A percentile compares a stretch with the other conserved stretches of the same genome.
Evolutionary conservation across 2,888 invertebrate genomes (phyloP).

Genomic region (Apamea anceps): DNA sequence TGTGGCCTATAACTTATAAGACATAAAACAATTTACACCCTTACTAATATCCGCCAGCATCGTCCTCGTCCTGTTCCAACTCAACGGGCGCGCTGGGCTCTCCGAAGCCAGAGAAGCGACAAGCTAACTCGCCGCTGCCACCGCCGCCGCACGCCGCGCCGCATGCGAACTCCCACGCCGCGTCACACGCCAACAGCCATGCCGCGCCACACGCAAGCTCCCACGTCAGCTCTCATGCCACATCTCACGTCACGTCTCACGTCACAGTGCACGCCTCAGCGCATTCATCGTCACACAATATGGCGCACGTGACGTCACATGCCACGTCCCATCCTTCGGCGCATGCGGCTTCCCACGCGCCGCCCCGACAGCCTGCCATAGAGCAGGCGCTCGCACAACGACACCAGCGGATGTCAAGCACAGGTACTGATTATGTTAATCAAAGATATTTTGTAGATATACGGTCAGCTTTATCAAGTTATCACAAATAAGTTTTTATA

Average conservation of each 20-base stretch:
- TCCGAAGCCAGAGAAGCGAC: conserved; percentile 96
- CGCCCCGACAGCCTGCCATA: conserved; percentile 73
- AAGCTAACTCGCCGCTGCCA: conserved; percentile 96
- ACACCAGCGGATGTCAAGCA: conserved; percentile 87
- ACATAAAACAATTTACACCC: not conserved
- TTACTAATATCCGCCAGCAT: conserved; percentile 78
- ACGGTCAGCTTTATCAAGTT: not conserved
- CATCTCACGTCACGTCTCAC: conserved; percentile 85
- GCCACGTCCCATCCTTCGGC: conserved; percentile 69
- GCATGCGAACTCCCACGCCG: conserved; percentile 22
- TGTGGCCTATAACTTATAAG: not conserved
- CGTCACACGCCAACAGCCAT: conserved; percentile 85
- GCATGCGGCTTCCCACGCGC: conserved; percentile 81
- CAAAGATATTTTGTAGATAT: not conserved
- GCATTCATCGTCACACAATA: conserved; percentile 42
- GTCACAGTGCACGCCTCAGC: conserved; percentile 49
- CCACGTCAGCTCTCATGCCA: conserved; percentile 38
- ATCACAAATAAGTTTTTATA: not conserved
- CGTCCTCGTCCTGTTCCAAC: conserved; percentile 93
- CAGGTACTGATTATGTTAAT: conserved; percentile 69
- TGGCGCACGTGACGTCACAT: conserved; percentile 46
- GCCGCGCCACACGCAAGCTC: not conserved
- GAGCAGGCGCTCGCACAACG: conserved; percentile 70
- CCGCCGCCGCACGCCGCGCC: conserved; percentile 89
- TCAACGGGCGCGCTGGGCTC: conserved; percentile 94